A percentile compares a stretch with the other conserved stretches of the same genome.
These are phyloP conservation scores for Cheilosia scutellata DNA, from an alignment of 2,888 invertebrate species.

Conservation along the genomic window DNA sequence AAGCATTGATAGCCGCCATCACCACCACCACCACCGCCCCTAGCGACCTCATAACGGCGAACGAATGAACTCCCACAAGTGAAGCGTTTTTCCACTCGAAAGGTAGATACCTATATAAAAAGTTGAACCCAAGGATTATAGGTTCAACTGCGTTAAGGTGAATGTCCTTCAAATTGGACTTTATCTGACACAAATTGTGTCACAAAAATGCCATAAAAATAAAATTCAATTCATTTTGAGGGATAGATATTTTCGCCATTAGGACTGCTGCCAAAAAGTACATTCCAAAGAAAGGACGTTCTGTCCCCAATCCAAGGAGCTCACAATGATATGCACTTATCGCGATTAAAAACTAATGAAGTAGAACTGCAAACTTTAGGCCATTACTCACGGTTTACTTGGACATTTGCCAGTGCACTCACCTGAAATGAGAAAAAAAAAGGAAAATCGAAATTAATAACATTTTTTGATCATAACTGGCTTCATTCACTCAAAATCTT, in stretches of 20 bases:
- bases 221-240: constrained; percentile 35
- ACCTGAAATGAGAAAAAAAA: constrained; percentile 49
- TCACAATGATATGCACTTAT: constrained; percentile 16
- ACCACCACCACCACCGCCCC: too few relatives aligned
- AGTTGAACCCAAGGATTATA: constrained; percentile 47
- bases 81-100: constrained; percentile 59
- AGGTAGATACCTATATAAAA: constrained; percentile 42
- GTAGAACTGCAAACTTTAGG: constrained; percentile 27
- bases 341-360: constrained; percentile 57
- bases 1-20: constrained; percentile 38
- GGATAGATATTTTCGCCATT: constrained; percentile 50
- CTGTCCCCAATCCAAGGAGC: constrained; percentile 40
- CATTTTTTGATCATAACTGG: constrained; percentile 7
- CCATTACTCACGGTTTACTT: constrained; percentile 44
- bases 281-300: constrained; percentile 18
- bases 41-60: constrained; percentile 29
- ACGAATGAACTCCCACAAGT: constrained; percentile 61
- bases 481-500: constrained; percentile 7
- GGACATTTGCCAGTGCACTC: constrained; percentile 59
- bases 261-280: constrained; percentile 59
- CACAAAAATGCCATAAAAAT: constrained; percentile 36
- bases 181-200: constrained; percentile 46
- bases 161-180: constrained; percentile 45
- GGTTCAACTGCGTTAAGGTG: constrained; percentile 50
- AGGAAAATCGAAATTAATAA: constrained; percentile 1